Conservation (phyloP, 2,888 invertebrate species). For the Timandra comae region DNA sequence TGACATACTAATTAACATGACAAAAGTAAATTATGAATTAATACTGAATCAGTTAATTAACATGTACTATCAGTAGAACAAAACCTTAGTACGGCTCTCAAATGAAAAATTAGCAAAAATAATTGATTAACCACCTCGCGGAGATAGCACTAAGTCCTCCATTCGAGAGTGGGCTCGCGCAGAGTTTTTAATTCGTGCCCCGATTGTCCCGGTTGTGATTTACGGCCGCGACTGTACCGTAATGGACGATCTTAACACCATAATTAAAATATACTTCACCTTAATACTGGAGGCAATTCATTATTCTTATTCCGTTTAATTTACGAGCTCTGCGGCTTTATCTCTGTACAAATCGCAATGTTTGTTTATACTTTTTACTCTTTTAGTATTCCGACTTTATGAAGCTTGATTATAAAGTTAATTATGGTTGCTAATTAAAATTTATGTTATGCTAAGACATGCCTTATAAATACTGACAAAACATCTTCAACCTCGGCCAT, state of each 20-base stretch:
- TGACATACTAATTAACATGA: too few relatives aligned
- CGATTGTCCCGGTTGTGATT: slow-evolving; percentile 68
- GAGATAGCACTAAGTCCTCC: slow-evolving; percentile 69
- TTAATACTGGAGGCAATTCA: slow-evolving; percentile 36
- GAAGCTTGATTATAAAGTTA: too few relatives aligned
- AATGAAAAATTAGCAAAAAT: slow-evolving; percentile 66
- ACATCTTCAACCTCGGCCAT: too few relatives aligned
- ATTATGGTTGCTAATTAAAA: too few relatives aligned
- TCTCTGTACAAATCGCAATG: too few relatives aligned
- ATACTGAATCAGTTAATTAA: too few relatives aligned
- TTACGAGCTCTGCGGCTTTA: background rate
- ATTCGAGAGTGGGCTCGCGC: slow-evolving; percentile 54
- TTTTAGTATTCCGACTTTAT: too few relatives aligned
- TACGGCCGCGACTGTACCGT: slow-evolving; percentile 61
- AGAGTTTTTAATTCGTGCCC: slow-evolving; percentile 71
- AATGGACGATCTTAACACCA: slow-evolving; percentile 66
- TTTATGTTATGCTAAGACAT: too few relatives aligned
- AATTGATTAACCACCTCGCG: slow-evolving; percentile 69
- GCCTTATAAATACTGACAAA: too few relatives aligned
- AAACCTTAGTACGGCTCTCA: slow-evolving; percentile 40
- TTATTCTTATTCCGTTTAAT: slow-evolving; percentile 7
- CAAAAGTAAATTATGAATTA: too few relatives aligned
- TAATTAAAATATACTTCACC: slow-evolving; percentile 58
- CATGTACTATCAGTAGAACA: too few relatives aligned
- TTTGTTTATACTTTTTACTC: too few relatives aligned